Evolutionary conservation across 2,797 vertebrate species (phyloP), one percentile per base, ranked within the genome.

Genomic region (Syndactyla subalaris): DNA sequence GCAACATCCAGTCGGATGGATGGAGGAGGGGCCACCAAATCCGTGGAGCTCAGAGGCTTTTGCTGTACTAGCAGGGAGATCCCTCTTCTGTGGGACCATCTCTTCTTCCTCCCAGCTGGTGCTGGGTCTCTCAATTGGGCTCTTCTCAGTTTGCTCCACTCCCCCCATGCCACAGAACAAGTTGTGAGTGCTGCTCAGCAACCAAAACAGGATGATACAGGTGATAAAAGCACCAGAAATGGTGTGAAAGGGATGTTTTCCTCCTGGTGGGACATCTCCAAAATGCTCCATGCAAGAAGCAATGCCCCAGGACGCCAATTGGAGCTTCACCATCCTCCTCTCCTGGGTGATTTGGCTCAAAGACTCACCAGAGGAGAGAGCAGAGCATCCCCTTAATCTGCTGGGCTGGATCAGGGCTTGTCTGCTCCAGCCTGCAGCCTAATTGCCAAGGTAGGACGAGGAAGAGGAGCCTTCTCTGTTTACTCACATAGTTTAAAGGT

Each of bases 381-480:
- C 45, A 84, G 80, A 86, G 38, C 76, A 75, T 26, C 29, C 18
- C 43, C 2, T 6, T 66, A 15, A 59, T 58, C 74, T 73, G 43
- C 59, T 0, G 1, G 57, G 63, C n/a, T 52, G 43, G 27, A n/a
- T 45, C n/a, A 3, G 12, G 46, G 67, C 75, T 73, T 1, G 0
- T 48, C 62, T 70, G 62, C 66, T 66, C 43, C 91, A 30, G 45
- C 21, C 88, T 59, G 76, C 70, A 54, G 74, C 77, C 71, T 51
- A 30, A 76, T 34, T 70, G 62, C 78, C 2, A 2, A 79, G 78
- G 72, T 89, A 89, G 72, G 89, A 89, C 15, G 34, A 24, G 89
- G 85, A 92, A 94, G 85, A 85, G 82, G 41, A 92, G 82, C 48
- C 78, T 80, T 65, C 71, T 85, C 52, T 96, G 85, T 79, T 96